Percentiles rank a stretch among this genome's conserved stretches.
Evolutionary conservation across 2,888 invertebrate genomes (phyloP).

Genomic region (Nycteola revayana): DNA sequence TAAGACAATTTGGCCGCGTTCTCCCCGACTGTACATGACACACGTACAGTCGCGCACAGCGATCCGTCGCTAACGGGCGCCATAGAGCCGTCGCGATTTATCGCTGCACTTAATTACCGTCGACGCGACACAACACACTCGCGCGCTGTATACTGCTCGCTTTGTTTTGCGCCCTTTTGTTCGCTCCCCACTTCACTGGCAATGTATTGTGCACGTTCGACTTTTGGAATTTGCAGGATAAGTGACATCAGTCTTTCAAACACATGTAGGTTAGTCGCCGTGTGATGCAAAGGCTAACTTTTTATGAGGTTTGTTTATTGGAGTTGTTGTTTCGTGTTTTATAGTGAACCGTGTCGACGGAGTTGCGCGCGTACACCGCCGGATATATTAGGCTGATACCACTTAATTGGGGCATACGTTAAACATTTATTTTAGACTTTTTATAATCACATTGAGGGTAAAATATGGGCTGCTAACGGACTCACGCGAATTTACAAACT

Average conservation of each 20-base stretch:
- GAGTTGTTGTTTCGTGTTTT: constrained; percentile 33
- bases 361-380: constrained; percentile 9
- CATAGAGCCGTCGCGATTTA: constrained; percentile 31
- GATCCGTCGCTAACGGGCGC: constrained; percentile 1
- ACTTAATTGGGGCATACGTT: constrained; percentile 6
- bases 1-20: too few species aligned
- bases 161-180: constrained; percentile 19
- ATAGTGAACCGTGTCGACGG: constrained; percentile 8
- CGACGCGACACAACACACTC: constrained; percentile 10
- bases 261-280: constrained; percentile 21
- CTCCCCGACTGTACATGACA: too few species aligned
- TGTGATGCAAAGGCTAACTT: constrained; percentile 18
- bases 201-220: constrained; percentile 14
- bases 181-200: constrained; percentile 17
- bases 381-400: constrained; percentile 4
- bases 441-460: too few species aligned
- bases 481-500: too few species aligned
- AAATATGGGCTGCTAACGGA: too few species aligned
- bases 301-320: constrained; percentile 37
- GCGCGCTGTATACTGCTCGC: constrained; percentile 14
- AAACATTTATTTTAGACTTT: not conserved
- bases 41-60: not conserved
- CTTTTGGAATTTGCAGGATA: constrained; percentile 15
- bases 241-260: constrained; percentile 26
- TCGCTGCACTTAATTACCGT: constrained; percentile 37